Base-by-base conservation (phyloP, 2,113 vertebrate species). In the Poeciliopsis retropinna region DNA sequence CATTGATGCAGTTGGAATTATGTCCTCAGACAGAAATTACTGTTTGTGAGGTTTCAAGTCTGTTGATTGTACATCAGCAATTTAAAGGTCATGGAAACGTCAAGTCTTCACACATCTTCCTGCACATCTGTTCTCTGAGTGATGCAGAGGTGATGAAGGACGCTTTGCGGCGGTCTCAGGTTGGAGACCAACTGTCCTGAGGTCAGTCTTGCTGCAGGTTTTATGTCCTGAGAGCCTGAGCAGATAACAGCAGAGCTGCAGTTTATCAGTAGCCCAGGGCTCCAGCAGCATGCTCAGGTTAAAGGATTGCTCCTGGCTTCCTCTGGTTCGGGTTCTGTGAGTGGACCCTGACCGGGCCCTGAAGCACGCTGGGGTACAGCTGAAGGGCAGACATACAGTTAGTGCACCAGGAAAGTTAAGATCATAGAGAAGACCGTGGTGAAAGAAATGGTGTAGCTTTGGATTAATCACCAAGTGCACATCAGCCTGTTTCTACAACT, bases 261-360 rank as follows among this genome's bases (percentile, higher is more conserved):
- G 73, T 73, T 84, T 75, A 88, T 88, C 82, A 81, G 80, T 13
- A 67, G 78, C 78, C 31, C n/a, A 75, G 64, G 84, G 72, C 67
- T 67, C 27, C 39, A 37, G 39, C 28, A 63, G n/a, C n/a, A 44
- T 22, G 71, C 66, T 51, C 25, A 37, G 72, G 80, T 47, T 76
- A 78, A 82, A 75, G 34, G 67, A 71, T 70, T 78, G 65, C 76
- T 66, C 51, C 51, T 76, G 71, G 75, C 73, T 63, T 83, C 76
- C 76, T 13, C 30, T 47, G 79, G 66, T 83, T 60, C 0, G 1
- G 7, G 22, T 27, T 25, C 39, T 63, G 41, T 57, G 75, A 76
- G 73, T 5, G 54, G 30, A 41, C 47, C 22, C 12, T 1, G 22
- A 69, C 65, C 30, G 34, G 34, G 68, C 72, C 81, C 30, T 75